Percentiles rank a stretch among this genome's conserved stretches.
Conservation (phyloP, 2,888 invertebrate species). For the Anorthoa munda region DNA sequence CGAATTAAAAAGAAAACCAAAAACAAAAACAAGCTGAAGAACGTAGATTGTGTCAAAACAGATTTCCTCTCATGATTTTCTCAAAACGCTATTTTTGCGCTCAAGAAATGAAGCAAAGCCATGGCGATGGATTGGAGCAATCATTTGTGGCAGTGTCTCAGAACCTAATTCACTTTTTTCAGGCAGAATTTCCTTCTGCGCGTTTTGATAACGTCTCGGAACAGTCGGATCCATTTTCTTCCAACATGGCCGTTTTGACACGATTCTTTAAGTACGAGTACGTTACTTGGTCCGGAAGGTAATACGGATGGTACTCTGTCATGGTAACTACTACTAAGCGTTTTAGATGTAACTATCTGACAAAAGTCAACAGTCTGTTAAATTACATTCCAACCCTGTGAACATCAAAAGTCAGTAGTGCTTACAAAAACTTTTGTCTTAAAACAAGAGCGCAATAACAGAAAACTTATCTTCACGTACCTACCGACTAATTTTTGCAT, state of each 20-base stretch:
- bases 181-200: background rate
- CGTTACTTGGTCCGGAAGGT: background rate
- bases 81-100: background rate
- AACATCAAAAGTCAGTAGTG: too few species aligned
- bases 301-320: background rate
- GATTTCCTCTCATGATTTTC: background rate
- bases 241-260: background rate
- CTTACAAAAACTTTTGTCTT: too few species aligned
- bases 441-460: too few species aligned
- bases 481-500: too few species aligned
- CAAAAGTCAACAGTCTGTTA: constrained; percentile 2
- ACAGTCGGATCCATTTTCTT: background rate
- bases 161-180: background rate
- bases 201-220: background rate
- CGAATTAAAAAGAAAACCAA: constrained; percentile 6
- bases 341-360: constrained; percentile 4
- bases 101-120: background rate
- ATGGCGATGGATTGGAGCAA: background rate
- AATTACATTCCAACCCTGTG: too few species aligned
- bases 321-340: background rate
- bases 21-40: constrained; percentile 8
- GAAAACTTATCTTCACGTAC: too few species aligned
- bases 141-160: background rate
- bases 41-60: background rate
- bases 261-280: background rate